Conservation (phyloP, 2,113 vertebrate species). For the Cercopithecus mona region DNA sequence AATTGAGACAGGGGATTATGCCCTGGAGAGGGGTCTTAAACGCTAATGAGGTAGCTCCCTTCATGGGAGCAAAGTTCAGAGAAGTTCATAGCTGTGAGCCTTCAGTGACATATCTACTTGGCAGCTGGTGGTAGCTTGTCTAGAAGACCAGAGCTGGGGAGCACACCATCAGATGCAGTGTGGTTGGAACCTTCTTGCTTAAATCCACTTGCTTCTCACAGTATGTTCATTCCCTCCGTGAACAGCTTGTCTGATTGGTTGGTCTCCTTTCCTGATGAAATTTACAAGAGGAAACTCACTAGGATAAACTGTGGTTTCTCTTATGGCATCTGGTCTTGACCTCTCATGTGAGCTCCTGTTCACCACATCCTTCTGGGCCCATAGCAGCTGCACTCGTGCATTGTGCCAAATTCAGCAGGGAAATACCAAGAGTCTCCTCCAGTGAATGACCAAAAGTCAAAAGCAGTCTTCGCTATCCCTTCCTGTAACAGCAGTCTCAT, state of each 20-base stretch:
- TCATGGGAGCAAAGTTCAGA: not conserved
- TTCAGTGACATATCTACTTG: not conserved
- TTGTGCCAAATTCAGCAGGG: not conserved
- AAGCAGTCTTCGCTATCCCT: not conserved
- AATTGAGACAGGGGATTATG: not conserved
- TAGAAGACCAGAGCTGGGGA: not conserved
- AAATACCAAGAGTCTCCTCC: not conserved
- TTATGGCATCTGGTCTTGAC: not conserved
- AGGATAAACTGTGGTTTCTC: not conserved
- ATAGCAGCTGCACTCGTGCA: not conserved
- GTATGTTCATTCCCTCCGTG: not conserved
- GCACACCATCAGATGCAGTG: not conserved
- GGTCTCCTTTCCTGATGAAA: not conserved
- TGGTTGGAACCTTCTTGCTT: not conserved
- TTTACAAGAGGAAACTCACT: not conserved
- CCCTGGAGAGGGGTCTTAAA: not conserved
- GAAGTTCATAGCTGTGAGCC: not conserved
- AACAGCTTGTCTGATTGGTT: not conserved
- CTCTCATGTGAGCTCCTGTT: not conserved
- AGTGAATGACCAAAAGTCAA: not conserved
- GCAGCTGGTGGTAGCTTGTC: not conserved
- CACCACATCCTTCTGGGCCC: not conserved
- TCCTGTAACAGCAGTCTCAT: not conserved
- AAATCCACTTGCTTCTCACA: not conserved
- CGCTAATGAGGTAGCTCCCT: not conserved